phyloP scores from a whole-genome alignment of 2,888 invertebrate genomes.

The Diplolepis rosae region DNA sequence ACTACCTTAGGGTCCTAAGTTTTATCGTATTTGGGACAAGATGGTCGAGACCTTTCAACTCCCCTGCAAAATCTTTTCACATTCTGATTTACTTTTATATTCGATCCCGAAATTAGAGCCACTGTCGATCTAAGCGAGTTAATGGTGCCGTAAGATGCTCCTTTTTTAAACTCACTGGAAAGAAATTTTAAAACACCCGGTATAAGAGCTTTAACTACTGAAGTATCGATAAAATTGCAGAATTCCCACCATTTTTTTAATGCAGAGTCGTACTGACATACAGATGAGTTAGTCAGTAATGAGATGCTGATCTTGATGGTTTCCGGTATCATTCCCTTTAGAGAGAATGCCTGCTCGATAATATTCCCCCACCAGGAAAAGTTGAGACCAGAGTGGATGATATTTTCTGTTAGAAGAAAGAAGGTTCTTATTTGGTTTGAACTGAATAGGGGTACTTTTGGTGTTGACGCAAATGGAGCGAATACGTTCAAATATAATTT shows the following conservation, averaged over 20 bases:
- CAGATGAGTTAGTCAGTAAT: constrained; percentile 26
- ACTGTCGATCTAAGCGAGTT: constrained; percentile 22
- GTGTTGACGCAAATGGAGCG: too few relatives aligned
- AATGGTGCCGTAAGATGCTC: background rate
- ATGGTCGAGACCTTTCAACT: constrained; percentile 46
- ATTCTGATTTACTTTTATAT: background rate
- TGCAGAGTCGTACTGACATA: constrained; percentile 28
- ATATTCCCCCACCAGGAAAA: constrained; percentile 35
- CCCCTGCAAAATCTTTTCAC: constrained; percentile 34
- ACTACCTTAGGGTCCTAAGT: constrained; percentile 54
- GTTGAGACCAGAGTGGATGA: constrained; percentile 24
- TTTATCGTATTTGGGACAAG: constrained; percentile 48
- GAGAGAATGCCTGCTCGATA: constrained; percentile 24
- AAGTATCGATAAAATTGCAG: background rate
- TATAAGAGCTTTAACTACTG: constrained; percentile 16
- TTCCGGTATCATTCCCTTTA: constrained; percentile 18
- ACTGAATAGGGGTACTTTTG: constrained; percentile 44
- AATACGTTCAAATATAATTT: background rate
- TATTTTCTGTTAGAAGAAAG: constrained; percentile 49
- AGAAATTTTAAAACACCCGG: constrained; percentile 18
- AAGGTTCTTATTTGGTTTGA: constrained; percentile 48
- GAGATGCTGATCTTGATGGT: constrained; percentile 8
- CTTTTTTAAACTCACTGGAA: background rate
- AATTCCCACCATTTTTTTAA: background rate
- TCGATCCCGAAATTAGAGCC: background rate